Evolutionary conservation across 2,888 invertebrate species (phyloP).

Genomic region (Lasiommata megera): DNA sequence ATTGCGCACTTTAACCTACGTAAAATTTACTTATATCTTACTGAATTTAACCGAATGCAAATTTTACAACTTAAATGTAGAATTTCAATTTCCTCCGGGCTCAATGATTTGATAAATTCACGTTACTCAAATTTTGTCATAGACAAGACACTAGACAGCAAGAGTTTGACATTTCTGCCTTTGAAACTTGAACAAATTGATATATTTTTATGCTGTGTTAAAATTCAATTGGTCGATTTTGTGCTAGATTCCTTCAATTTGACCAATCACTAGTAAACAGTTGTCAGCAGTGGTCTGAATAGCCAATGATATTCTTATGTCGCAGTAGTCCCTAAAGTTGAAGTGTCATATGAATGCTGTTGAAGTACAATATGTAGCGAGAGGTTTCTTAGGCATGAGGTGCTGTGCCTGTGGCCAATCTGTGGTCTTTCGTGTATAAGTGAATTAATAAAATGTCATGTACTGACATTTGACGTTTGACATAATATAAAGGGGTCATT

Average conservation of each 20-base stretch:
- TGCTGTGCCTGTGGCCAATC: too few relatives aligned
- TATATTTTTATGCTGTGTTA: slow-evolving; percentile 29
- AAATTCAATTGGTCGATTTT: slow-evolving; percentile 32
- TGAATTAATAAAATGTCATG: too few relatives aligned
- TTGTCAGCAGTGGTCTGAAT: slow-evolving; percentile 55
- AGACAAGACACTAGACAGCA: neutral
- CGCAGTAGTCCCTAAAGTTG: neutral
- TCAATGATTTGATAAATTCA: neutral
- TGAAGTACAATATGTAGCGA: too few relatives aligned
- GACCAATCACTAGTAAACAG: slow-evolving; percentile 77
- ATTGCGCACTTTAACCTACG: neutral
- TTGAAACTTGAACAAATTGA: neutral
- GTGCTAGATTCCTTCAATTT: slow-evolving; percentile 27
- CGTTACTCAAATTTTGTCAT: neutral
- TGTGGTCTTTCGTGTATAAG: too few relatives aligned
- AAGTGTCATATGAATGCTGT: neutral
- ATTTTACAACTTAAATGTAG: neutral
- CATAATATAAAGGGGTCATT: neutral
- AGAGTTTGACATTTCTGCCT: neutral
- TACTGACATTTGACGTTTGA: too few relatives aligned
- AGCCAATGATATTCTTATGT: slow-evolving; percentile 31
- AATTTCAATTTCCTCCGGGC: neutral
- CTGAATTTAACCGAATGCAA: neutral
- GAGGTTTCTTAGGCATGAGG: too few relatives aligned
- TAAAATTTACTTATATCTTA: neutral